A percentile compares a stretch with the other conserved stretches of the same genome.
phyloP scores from a whole-genome alignment of 2,113 vertebrate genomes.

The Myiagra hebetior region DNA sequence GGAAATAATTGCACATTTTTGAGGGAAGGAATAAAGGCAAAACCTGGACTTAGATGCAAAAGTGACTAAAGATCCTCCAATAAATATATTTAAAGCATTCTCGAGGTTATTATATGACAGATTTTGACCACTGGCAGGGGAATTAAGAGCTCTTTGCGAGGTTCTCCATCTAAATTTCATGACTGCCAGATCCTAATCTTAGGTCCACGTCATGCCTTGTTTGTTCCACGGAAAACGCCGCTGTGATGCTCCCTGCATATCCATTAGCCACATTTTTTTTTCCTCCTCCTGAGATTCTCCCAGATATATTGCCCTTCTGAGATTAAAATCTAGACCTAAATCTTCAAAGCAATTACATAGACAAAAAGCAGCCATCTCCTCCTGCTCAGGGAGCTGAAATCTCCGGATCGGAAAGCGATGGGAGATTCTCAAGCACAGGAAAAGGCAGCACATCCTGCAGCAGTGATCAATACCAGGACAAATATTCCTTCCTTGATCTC shows the following conservation, averaged over 20 bases:
- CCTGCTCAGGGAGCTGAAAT: not conserved
- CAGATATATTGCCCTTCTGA: not conserved
- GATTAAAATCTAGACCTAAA: slow-evolving; percentile 37
- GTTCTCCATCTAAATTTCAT: not conserved
- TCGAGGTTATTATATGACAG: not conserved
- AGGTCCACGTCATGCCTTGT: not conserved
- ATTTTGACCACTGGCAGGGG: not conserved
- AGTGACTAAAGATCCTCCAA: not conserved
- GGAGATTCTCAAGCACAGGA: not conserved
- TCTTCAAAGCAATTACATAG: slow-evolving; percentile 16
- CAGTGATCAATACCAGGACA: not conserved
- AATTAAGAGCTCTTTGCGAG: not conserved
- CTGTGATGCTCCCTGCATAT: not conserved
- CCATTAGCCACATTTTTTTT: not conserved
- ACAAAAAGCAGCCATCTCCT: slow-evolving; percentile 16
- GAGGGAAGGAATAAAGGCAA: not conserved
- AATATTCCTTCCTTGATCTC: not conserved
- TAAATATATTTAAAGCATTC: not conserved
- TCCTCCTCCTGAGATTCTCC: not conserved
- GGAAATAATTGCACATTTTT: not conserved
- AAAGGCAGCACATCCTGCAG: not conserved
- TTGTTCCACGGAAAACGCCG: not conserved
- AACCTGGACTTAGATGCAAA: not conserved
- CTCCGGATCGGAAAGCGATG: not conserved
- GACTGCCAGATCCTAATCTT: not conserved